Base-by-base conservation (phyloP, 2,888 invertebrate genomes). In the Scelioninae gen. 1 region DNA sequence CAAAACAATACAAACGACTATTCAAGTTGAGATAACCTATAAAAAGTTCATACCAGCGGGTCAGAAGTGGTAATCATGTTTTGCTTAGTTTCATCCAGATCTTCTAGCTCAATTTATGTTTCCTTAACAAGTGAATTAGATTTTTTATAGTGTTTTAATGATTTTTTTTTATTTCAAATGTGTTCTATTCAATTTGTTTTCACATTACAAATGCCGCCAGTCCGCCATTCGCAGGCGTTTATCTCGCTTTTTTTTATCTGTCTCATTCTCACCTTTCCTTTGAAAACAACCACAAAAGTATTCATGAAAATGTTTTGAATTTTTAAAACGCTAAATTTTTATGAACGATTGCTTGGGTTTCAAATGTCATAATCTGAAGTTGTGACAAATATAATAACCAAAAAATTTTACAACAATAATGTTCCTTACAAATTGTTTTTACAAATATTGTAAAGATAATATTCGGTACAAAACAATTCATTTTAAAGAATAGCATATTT, bases 41-140 rank as follows among this genome's bases (percentile, higher is more conserved):
- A 60, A 53, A 34, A 11, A 45, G 6, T 40, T 79, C 90, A 90
- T 93, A 96, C 96, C 96, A 96, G 94, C 93, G 97, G 97, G 94
- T 97, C 96, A 93, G 96, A 96, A 94, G 97, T 97, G 94, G 97
- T 96, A 93, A 97, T 97, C 96, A 97, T 97, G 93, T 93, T 94
- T 93, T 95, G 95, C 93, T 94, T 95, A 94, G 95, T 95, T 93
- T 95, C 96, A 96, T 97, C 97, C 97, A 97, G 97, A 96, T 96
- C 97, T 96, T 95, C 94, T 90, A 92, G 88, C 87, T 90, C 82
- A 89, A 79, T 82, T 87, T 56, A 15, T 15, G 29, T 29, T 49
- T 40, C 9, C 32, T 65, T 45, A 31, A 62, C 13, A 8, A 45
- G 29, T 51, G n/a, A 6, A 51, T 10, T 11, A 6, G 23, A 47